A percentile compares a stretch with the other conserved stretches of the same genome.
Conservation (phyloP, 2,113 vertebrate genomes). For the Romanogobio albipinnatus region DNA sequence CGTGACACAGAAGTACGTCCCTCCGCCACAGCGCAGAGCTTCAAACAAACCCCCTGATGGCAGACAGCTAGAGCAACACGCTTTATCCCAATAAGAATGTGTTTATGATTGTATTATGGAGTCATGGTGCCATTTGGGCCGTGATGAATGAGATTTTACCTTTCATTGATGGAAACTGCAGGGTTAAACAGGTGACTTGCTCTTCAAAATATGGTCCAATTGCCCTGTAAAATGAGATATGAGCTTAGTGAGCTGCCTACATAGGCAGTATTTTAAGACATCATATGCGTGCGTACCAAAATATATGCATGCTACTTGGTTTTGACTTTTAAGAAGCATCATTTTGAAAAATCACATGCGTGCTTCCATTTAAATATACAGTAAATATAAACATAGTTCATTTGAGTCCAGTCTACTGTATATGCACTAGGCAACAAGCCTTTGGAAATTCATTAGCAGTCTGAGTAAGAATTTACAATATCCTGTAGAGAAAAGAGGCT, state of each 20-base stretch:
- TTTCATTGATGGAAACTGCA: not conserved
- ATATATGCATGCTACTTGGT: not conserved
- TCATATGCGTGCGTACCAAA: not conserved
- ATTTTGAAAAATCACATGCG: not conserved
- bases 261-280: not conserved
- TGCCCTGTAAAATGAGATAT: not conserved
- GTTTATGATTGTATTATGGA: not conserved
- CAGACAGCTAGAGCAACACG: conserved; percentile 56
- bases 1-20: conserved; percentile 58
- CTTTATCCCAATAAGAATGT: not conserved
- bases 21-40: conserved; percentile 59
- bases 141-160: conserved; percentile 4
- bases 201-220: not conserved
- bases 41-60: conserved; percentile 64
- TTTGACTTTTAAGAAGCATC: not conserved
- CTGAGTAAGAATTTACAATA: not conserved
- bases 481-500: conserved; percentile 4
- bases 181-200: not conserved
- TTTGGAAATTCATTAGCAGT: not conserved
- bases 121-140: not conserved
- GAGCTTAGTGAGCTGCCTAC: not conserved
- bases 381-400: not conserved
- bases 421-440: not conserved
- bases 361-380: not conserved
- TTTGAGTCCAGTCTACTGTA: not conserved